A percentile compares a stretch with the other conserved stretches of the same genome.
phyloP scores from a whole-genome alignment of 2,888 invertebrate species.

The Apodemia duryi region DNA sequence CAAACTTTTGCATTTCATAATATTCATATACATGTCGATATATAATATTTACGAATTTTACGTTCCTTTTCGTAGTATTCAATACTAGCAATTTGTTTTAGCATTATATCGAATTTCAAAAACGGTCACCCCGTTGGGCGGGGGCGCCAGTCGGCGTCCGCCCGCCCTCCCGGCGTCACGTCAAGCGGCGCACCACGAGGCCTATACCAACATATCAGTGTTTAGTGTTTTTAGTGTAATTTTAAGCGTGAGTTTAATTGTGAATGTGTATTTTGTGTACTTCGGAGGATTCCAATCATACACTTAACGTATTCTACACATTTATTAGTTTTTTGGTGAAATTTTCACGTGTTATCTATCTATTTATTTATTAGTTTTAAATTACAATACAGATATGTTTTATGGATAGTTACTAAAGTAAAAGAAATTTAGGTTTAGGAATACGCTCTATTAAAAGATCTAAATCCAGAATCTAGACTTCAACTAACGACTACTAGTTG shows the following conservation, averaged over 20 bases:
- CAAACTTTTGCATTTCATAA: too few relatives aligned
- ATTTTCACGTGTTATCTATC: neutral
- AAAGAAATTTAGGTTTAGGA: too few relatives aligned
- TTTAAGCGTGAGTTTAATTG: slow-evolving; percentile 27
- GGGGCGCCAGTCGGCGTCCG: slow-evolving; percentile 60
- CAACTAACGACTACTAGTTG: too few relatives aligned
- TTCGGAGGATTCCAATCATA: slow-evolving; percentile 13
- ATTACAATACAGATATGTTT: too few relatives aligned
- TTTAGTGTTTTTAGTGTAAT: slow-evolving; percentile 33
- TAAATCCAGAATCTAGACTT: too few relatives aligned
- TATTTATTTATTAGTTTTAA: neutral
- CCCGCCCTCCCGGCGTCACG: slow-evolving; percentile 37
- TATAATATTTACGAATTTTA: too few relatives aligned
- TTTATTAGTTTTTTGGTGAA: neutral
- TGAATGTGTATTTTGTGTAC: slow-evolving; percentile 15
- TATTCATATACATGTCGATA: too few relatives aligned
- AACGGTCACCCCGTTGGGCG: slow-evolving; percentile 24
- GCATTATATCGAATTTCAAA: neutral
- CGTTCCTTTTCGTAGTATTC: neutral
- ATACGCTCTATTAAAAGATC: too few relatives aligned
- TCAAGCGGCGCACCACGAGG: slow-evolving; percentile 38
- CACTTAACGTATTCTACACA: neutral
- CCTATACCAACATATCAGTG: slow-evolving; percentile 67
- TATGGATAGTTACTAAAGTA: too few relatives aligned
- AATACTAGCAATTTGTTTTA: neutral